These are phyloP conservation scores for Epirrita christyi DNA, from an alignment of 2,888 invertebrate species.

Conservation along the genomic window DNA sequence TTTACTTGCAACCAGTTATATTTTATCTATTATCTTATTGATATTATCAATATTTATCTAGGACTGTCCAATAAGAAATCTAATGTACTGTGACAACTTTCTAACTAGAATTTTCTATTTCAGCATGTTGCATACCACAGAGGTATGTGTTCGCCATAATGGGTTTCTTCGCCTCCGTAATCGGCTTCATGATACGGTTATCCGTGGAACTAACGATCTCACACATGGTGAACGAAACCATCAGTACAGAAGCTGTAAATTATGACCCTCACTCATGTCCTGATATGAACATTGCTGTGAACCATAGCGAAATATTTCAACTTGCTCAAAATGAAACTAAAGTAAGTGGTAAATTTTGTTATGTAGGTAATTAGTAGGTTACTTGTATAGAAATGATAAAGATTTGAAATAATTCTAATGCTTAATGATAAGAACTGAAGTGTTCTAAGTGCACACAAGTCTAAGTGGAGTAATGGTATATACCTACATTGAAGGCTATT, in stretches of 20 bases:
- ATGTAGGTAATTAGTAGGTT: no score
- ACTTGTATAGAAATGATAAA: no score
- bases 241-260: not conserved
- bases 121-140: conserved; percentile 19
- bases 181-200: conserved; percentile 21
- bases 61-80: not conserved
- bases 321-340: not conserved
- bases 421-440: no score
- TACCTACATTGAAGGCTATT: no score
- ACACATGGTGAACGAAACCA: conserved; percentile 24
- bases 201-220: conserved; percentile 20
- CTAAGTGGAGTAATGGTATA: no score
- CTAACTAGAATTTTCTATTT: not conserved
- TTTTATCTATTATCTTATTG: no score
- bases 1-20: no score
- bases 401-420: no score
- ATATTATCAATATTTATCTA: no score
- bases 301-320: not conserved
- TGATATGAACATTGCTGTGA: conserved; percentile 4
- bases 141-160: conserved; percentile 28
- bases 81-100: not conserved
- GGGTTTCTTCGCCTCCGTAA: conserved; percentile 24
- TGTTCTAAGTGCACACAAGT: no score
- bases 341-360: not conserved
- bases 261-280: conserved; percentile 22